Evolutionary conservation across 2,888 invertebrate species (phyloP).

Genomic region (Cantharis nigra): DNA sequence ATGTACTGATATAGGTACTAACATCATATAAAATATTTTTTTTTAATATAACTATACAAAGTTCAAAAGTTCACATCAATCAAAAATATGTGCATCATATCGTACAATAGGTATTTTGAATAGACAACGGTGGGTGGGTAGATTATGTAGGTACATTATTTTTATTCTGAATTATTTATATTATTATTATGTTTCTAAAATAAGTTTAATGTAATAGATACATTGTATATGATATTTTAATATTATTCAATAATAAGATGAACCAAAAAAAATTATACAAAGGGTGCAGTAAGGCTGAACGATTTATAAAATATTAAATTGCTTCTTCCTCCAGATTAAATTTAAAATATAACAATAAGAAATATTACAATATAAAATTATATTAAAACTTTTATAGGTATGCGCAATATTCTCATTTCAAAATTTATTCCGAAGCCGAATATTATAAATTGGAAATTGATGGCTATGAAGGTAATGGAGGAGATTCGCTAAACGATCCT

Average conservation of each 20-base stretch:
- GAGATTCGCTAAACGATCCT: slow-evolving; percentile 89
- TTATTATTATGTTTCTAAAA: background rate
- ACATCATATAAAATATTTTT: background rate
- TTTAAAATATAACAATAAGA: background rate
- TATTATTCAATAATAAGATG: background rate
- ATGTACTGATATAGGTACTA: background rate
- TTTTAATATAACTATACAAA: background rate
- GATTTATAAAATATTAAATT: background rate
- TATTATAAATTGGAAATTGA: slow-evolving; percentile 92
- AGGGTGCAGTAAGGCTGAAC: background rate
- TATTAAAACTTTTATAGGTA: slow-evolving; percentile 61
- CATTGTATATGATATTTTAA: background rate
- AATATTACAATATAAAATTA: background rate
- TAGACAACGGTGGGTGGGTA: background rate
- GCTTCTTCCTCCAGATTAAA: background rate
- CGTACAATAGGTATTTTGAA: background rate
- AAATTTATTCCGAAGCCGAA: slow-evolving; percentile 89
- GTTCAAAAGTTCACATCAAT: background rate
- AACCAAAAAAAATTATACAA: background rate
- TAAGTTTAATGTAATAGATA: background rate
- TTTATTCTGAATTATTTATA: background rate
- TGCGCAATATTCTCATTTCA: slow-evolving; percentile 90
- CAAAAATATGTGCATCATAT: background rate
- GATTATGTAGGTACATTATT: background rate
- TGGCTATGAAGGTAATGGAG: slow-evolving; percentile 89